Evolutionary conservation across 1,140 invertebrate genomes (phyloP).

Genomic region (Luehdorfia chinensis): DNA sequence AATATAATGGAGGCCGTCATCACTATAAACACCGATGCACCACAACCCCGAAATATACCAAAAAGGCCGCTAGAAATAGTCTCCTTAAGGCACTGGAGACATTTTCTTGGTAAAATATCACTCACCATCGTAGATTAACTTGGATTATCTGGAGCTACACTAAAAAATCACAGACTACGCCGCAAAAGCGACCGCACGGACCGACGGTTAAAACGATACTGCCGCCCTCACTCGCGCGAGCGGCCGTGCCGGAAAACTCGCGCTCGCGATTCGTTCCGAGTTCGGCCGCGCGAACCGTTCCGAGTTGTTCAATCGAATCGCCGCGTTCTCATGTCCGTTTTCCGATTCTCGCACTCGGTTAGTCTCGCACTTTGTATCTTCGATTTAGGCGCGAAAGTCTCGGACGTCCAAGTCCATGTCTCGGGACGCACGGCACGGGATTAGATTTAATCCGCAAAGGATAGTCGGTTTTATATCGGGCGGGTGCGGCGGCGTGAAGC

Average conservation of each 20-base stretch:
- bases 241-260: conserved; percentile 69
- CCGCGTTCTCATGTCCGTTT: conserved; percentile 64
- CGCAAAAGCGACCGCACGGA: conserved; percentile 75
- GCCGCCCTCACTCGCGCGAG: conserved; percentile 76
- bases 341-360: conserved; percentile 44
- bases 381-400: conserved; percentile 48
- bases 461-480: conserved; percentile 76
- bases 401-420: conserved; percentile 70
- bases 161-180: conserved; percentile 76
- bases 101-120: conserved; percentile 68
- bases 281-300: conserved; percentile 66
- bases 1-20: conserved; percentile 77
- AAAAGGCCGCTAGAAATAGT: conserved; percentile 31
- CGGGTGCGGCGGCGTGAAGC: conserved; percentile 78
- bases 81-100: conserved; percentile 50
- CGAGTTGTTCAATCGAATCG: conserved; percentile 66
- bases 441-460: conserved; percentile 71
- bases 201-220: conserved; percentile 77
- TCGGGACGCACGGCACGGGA: conserved; percentile 69
- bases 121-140: conserved; percentile 80
- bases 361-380: conserved; percentile 35
- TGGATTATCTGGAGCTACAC: conserved; percentile 77
- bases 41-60: conserved; percentile 64
- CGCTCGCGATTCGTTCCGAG: conserved; percentile 62
- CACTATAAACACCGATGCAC: conserved; percentile 75